Evolutionary conservation across 2,888 invertebrate species (phyloP).

Genomic region (Molanna angustata): DNA sequence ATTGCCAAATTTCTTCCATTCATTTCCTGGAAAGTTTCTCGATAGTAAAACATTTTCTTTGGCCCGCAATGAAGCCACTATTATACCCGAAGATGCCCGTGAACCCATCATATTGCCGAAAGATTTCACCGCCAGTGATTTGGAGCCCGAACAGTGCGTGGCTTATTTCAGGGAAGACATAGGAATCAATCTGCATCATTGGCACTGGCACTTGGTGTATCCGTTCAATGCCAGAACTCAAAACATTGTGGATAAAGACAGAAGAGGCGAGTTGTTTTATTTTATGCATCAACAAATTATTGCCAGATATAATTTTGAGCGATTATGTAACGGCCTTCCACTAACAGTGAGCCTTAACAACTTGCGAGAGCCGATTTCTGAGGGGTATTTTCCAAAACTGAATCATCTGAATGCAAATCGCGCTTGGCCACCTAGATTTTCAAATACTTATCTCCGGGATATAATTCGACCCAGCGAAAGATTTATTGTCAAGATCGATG

Average conservation of each 20-base stretch:
- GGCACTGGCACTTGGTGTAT: constrained; percentile 90
- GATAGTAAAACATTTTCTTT: constrained; percentile 67
- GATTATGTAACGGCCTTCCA: constrained; percentile 12
- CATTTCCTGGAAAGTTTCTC: constrained; percentile 80
- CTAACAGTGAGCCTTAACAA: constrained; percentile 6
- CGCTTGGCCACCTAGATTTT: constrained; percentile 61
- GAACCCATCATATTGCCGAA: constrained; percentile 67
- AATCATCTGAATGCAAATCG: constrained; percentile 63
- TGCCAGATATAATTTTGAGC: constrained; percentile 45
- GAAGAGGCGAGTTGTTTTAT: constrained; percentile 64
- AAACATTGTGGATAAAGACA: constrained; percentile 54
- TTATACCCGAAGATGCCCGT: constrained; percentile 59
- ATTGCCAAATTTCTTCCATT: constrained; percentile 70
- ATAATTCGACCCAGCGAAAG: constrained; percentile 66
- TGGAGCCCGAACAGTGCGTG: constrained; percentile 74
- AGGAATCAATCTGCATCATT: constrained; percentile 83
- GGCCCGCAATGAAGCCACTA: constrained; percentile 65
- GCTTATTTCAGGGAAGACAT: constrained; percentile 85
- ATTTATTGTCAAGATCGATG: constrained; percentile 63
- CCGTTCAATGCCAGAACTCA: constrained; percentile 66
- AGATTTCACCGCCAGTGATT: constrained; percentile 71
- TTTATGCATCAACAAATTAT: constrained; percentile 65
- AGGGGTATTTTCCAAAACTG: constrained; percentile 65
- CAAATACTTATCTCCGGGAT: constrained; percentile 55
- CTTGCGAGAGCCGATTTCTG: constrained; percentile 19